Evolutionary conservation across 2,797 vertebrate species (phyloP), one percentile per base, ranked within the genome.

Genomic region (Phoxinus dragarum): DNA sequence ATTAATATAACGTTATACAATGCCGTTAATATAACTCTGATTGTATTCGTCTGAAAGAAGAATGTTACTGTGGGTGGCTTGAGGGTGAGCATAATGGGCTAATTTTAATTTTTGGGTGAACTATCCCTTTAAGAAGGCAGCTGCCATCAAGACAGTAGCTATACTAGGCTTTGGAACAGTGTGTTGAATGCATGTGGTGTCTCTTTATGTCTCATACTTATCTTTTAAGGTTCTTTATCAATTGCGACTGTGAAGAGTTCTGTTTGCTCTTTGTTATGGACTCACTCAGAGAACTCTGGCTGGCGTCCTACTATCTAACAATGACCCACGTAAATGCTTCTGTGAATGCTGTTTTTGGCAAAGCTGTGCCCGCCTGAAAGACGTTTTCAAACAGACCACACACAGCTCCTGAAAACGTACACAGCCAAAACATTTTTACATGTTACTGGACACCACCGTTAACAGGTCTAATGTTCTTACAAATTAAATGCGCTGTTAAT

Each of bases 341-440:
- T 84, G 84, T 81, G 71, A 72, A 61, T 87, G 88, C 88, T 91
- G 83, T 74, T 86, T 80, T 86, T 90, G 89, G 89, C 88, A 85
- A 61, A 38, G 77, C 54, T 44, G 38, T 77, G 64, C 42, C 16
- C 36, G n/a, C n/a, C 68, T 81, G 73, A 86, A 84, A 38, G 54
- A 78, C 56, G 67, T 71, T 78, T 82, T 83, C 61, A 85, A 86
- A 81, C 67, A 86, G 90, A 88, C 88, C 89, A 86, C 84, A 89
- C 86, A 89, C 82, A 54, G 72, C 68, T 81, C 82, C 71, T 17
- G 44, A 76, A 75, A 69, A 75, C 47, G 3, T 23, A 80, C 38
- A 59, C 61, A 84, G 68, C 67, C 66, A 64, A 59, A 5, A 44
- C 21, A 49, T 59, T 80, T 80, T 83, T 71, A 81, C 54, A 27